A percentile compares a stretch with the other conserved stretches of the same genome.
These are phyloP conservation scores for Paelopatides confundens DNA, from an alignment of 53 echinoderm and acorn worm genomes.

Conservation along the genomic window DNA sequence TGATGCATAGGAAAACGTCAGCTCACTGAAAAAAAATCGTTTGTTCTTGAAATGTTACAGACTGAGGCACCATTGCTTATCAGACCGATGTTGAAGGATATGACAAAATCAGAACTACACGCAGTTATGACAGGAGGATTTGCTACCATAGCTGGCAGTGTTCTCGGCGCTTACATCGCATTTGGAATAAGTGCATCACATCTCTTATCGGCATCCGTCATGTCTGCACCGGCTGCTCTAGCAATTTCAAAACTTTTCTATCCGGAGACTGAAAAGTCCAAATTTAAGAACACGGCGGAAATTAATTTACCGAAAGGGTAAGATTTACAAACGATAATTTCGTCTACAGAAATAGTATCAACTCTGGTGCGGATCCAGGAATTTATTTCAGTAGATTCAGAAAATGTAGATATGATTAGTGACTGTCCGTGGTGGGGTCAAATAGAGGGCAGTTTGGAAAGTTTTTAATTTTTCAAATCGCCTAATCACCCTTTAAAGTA, in stretches of 20 bases:
- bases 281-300: slow-evolving; percentile 63
- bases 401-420: no score
- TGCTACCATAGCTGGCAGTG: slow-evolving; percentile 91
- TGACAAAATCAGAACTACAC: slow-evolving; percentile 93
- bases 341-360: no score
- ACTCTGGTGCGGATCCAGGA: no score
- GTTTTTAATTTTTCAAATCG: no score
- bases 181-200: slow-evolving; percentile 96
- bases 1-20: no score
- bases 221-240: slow-evolving; percentile 97
- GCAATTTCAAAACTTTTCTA: slow-evolving; percentile 93
- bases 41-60: slow-evolving; percentile 31
- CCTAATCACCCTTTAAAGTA: no score
- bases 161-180: slow-evolving; percentile 95
- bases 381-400: no score
- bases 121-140: slow-evolving; percentile 98
- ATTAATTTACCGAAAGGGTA: slow-evolving; percentile 68
- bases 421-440: no score
- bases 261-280: slow-evolving; percentile 83
- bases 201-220: slow-evolving; percentile 90
- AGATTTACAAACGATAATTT: no score
- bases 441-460: no score
- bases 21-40: no score
- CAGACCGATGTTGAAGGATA: slow-evolving; percentile 76
- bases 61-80: slow-evolving; percentile 90